Base-by-base conservation (phyloP, 2,797 vertebrate species). In the Odontamblyopus rebecca region DNA sequence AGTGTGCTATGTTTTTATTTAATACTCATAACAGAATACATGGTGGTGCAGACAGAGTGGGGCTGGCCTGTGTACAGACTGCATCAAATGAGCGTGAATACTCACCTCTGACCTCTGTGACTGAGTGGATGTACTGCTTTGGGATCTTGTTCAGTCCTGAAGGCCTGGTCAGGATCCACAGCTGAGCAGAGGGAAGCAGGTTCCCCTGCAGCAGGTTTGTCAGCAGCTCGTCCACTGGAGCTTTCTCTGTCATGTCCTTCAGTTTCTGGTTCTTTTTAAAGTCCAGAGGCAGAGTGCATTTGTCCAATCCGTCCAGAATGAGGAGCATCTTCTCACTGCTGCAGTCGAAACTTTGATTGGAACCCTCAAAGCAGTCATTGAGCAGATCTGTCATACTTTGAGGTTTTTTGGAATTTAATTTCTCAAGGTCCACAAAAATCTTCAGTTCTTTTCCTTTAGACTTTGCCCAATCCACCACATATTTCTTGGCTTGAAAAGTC, bases 301-400 rank as follows among this genome's bases (percentile, higher is more conserved):
- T 0, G 71, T 92, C 91, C 74, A 93, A 69, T 0, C 78, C 86
- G 78, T 92, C 90, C 2, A 90, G 86, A 53, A 91, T 44, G 59
- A 91, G 85, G 51, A 63, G 19, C 16, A 89, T 2, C 29, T 80
- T 0, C 0, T 38, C 7, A 38, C 35, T 38, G 35, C 6, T 38
- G 35, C 9, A 38, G 35, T 38, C 50, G 5, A n/a, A 7, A 53
- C 51, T 53, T 53, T 5, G 18, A 19, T 53, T 19, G 2, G 19
- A 19, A 53, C 19, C 51, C 19, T 53, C 19, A 53, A 18, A 53
- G 19, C 51, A 19, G 51, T 53, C 51, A 53, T n/a, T n/a, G 51
- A 53, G 53, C 53, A 54, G 53, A 54, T 54, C 53, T 54, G n/a
- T 11, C 0, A 54, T 9, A 54, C 53, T 54, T 23, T 8, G 53